A percentile compares a stretch with the other conserved stretches of the same genome.
phyloP scores from a whole-genome alignment of 2,888 invertebrate species.

The Megalurothrips usitatus region DNA sequence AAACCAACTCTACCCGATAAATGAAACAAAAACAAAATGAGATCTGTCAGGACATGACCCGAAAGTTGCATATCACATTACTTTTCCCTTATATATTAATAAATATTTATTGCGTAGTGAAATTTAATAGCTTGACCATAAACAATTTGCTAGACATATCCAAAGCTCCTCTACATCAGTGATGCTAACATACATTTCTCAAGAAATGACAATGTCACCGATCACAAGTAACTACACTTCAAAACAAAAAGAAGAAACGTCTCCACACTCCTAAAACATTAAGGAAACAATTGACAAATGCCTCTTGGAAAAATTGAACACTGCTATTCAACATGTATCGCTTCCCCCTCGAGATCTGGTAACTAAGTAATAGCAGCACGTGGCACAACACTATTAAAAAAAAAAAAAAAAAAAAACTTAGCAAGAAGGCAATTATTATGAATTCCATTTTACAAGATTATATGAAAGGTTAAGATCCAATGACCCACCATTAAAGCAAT shows the following conservation, averaged over 20 bases:
- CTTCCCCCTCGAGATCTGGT: background rate
- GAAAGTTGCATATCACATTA: constrained; percentile 21
- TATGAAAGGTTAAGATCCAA: no score
- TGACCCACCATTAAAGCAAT: no score
- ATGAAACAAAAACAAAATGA: background rate
- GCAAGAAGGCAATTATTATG: no score
- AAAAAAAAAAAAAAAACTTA: background rate
- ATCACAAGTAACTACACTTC: background rate
- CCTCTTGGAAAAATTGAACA: background rate
- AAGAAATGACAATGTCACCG: background rate
- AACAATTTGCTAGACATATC: background rate
- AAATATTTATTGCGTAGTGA: constrained; percentile 13
- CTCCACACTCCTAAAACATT: background rate
- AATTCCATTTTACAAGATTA: no score
- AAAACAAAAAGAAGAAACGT: background rate
- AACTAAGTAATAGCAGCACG: background rate
- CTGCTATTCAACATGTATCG: background rate
- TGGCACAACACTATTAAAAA: background rate
- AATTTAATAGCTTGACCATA: constrained; percentile 18
- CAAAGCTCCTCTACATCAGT: background rate
- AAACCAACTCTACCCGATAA: background rate
- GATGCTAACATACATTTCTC: background rate
- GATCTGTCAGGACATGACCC: background rate
- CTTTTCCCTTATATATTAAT: constrained; percentile 5
- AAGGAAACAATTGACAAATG: constrained; percentile 10